Conservation (phyloP, 1,140 invertebrate genomes). For the Brachionus rotundiformis region DNA sequence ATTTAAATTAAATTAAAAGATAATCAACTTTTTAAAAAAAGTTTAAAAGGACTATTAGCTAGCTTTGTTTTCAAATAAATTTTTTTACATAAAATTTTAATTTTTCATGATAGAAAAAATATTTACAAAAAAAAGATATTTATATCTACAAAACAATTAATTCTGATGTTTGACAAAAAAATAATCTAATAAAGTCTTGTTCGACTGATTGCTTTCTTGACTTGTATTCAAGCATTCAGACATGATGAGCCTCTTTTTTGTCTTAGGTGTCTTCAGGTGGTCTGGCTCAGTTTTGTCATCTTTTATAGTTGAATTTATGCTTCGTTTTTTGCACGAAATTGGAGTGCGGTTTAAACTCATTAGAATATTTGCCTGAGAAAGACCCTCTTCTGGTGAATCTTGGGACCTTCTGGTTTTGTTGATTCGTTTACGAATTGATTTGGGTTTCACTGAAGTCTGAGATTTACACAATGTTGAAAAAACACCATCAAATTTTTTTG, state of each 20-base stretch:
- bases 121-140: background rate
- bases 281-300: constrained; percentile 1
- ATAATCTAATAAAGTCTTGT: constrained; percentile 19
- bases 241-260: constrained; percentile 29
- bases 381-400: background rate
- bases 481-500: background rate
- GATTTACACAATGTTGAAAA: constrained; percentile 14
- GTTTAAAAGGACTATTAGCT: background rate
- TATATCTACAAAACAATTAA: constrained; percentile 24
- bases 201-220: constrained; percentile 4
- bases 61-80: background rate
- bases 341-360: constrained; percentile 7
- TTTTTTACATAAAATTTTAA: background rate
- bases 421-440: background rate
- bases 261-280: background rate
- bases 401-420: background rate
- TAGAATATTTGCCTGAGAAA: background rate
- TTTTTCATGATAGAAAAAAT: background rate
- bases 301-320: background rate
- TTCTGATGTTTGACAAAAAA: background rate
- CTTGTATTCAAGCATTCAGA: background rate
- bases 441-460: background rate
- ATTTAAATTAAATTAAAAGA: background rate
- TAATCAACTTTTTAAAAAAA: background rate
- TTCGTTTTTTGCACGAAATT: constrained; percentile 10